phyloP scores from a whole-genome alignment of 2,888 invertebrate genomes.

The Sericinus montela region DNA sequence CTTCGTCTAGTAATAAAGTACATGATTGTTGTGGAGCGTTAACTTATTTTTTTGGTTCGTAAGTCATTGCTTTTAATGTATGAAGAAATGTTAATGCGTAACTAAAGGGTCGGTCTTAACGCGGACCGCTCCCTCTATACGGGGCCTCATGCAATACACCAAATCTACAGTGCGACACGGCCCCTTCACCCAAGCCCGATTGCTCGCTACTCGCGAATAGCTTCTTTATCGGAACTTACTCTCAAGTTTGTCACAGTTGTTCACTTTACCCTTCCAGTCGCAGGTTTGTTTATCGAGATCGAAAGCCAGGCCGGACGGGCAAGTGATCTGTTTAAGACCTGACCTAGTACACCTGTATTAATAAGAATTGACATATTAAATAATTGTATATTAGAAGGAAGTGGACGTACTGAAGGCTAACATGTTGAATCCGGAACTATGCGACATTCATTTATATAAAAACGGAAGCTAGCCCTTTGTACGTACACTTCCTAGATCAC shows the following conservation, averaged over 20 bases:
- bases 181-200: slow-evolving; percentile 75
- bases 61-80: background rate
- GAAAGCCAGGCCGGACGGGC: slow-evolving; percentile 97
- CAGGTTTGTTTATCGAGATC: slow-evolving; percentile 99
- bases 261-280: slow-evolving; percentile 99
- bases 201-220: slow-evolving; percentile 73
- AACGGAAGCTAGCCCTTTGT: slow-evolving; percentile 66
- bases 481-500: slow-evolving; percentile 60
- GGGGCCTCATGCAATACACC: slow-evolving; percentile 76
- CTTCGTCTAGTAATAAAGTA: no score
- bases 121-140: slow-evolving; percentile 47
- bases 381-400: slow-evolving; percentile 56
- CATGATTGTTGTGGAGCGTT: no score
- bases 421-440: slow-evolving; percentile 33
- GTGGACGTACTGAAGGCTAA: slow-evolving; percentile 66
- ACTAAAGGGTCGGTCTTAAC: slow-evolving; percentile 43
- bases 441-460: slow-evolving; percentile 35
- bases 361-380: slow-evolving; percentile 76
- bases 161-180: slow-evolving; percentile 74
- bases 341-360: slow-evolving; percentile 93
- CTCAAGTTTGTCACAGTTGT: slow-evolving; percentile 97
- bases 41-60: background rate
- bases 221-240: slow-evolving; percentile 87
- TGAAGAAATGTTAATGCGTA: slow-evolving; percentile 51
- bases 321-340: slow-evolving; percentile 97